phyloP scores from a whole-genome alignment of 2,113 vertebrate genomes.

The Gavialis gangeticus region DNA sequence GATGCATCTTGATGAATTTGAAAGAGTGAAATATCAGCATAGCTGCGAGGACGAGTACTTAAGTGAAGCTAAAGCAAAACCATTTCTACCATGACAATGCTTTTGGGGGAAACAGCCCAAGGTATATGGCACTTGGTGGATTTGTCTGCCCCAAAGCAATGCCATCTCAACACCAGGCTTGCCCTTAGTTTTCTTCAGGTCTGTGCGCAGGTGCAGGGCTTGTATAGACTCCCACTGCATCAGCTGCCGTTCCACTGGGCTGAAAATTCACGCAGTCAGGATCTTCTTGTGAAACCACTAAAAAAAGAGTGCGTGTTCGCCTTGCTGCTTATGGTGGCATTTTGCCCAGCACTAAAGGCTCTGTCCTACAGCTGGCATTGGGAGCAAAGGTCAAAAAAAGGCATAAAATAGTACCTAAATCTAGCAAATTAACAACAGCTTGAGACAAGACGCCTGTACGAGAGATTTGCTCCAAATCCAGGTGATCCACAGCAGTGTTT shows the following conservation, averaged over 20 bases:
- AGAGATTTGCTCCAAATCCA: neutral
- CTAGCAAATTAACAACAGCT: neutral
- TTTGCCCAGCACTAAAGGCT: neutral
- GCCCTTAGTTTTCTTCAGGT: fast-evolving
- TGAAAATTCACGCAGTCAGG: neutral
- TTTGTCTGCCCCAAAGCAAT: neutral
- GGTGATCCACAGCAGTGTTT: neutral
- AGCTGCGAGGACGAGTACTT: conserved; percentile 51
- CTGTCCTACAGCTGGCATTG: neutral
- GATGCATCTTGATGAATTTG: neutral
- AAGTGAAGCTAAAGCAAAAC: conserved; percentile 41
- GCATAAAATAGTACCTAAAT: neutral
- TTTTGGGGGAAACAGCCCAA: neutral
- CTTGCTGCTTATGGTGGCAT: neutral
- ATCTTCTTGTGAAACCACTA: fast-evolving
- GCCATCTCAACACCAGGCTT: neutral
- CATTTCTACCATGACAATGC: neutral
- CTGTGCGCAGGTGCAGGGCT: neutral
- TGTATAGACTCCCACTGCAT: neutral
- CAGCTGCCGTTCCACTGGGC: neutral
- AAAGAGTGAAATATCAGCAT: neutral
- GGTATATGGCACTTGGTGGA: neutral
- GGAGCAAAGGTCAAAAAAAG: neutral
- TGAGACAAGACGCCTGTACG: neutral
- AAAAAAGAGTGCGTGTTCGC: fast-evolving